These are phyloP conservation scores for Phragmatobia fuliginosa DNA, from an alignment of 2,888 invertebrate species.

Conservation along the genomic window DNA sequence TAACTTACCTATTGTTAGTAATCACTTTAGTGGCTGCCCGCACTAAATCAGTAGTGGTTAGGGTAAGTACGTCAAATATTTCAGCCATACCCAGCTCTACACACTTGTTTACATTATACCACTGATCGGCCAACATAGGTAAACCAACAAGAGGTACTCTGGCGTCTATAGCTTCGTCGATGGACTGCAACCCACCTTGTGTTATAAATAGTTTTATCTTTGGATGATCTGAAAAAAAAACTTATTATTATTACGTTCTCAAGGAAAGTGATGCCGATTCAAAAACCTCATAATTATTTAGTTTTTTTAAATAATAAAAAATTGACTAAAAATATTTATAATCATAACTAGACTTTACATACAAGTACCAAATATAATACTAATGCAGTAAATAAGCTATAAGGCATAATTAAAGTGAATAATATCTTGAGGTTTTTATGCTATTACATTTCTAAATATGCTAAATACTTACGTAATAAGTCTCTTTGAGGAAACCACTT, in stretches of 20 bases:
- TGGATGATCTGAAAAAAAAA: too few species aligned
- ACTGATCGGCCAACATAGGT: slow-evolving; percentile 53
- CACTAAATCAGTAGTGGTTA: slow-evolving; percentile 18
- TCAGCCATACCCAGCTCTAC: slow-evolving; percentile 40
- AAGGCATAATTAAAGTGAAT: not conserved
- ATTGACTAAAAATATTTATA: too few species aligned
- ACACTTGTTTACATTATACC: slow-evolving; percentile 44
- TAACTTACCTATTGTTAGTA: slow-evolving; percentile 21
- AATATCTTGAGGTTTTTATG: not conserved
- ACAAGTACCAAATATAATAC: too few species aligned
- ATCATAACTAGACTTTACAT: too few species aligned
- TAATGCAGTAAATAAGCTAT: not conserved
- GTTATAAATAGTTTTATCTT: too few species aligned
- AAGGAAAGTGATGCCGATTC: too few species aligned
- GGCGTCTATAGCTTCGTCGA: slow-evolving; percentile 48
- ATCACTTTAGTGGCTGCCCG: too few species aligned
- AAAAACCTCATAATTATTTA: too few species aligned
- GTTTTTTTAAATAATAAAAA: too few species aligned
- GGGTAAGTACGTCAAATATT: slow-evolving; percentile 26
- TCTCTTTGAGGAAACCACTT: not conserved
- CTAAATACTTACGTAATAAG: slow-evolving; percentile 5
- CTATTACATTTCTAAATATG: not conserved
- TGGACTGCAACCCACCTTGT: too few species aligned
- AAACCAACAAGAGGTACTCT: slow-evolving; percentile 49
- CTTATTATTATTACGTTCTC: too few species aligned